phyloP scores from a whole-genome alignment of 2,888 invertebrate genomes.

The Calliopum simillimum region DNA sequence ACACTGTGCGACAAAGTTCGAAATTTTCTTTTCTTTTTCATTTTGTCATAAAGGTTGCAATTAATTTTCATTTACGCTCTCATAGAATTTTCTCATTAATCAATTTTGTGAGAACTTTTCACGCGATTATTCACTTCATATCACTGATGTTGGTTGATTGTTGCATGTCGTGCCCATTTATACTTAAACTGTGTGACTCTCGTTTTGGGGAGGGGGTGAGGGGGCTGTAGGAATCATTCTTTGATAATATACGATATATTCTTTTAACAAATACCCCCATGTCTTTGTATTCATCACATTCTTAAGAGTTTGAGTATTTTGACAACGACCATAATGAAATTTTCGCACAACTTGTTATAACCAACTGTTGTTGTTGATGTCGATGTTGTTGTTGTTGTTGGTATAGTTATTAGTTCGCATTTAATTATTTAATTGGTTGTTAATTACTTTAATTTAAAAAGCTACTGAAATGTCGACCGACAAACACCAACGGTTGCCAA shows the following conservation, averaged over 20 bases:
- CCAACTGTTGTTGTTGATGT: constrained; percentile 5
- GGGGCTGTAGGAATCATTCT: no score
- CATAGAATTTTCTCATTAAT: constrained; percentile 38
- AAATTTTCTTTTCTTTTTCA: background rate
- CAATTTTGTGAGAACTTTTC: constrained; percentile 25
- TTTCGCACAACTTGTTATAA: no score
- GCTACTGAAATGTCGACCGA: background rate
- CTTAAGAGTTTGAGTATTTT: no score
- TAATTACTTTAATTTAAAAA: constrained; percentile 6
- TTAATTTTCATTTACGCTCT: constrained; percentile 26
- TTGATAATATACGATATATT: no score
- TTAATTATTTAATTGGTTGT: constrained; percentile 7
- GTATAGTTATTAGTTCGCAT: background rate
- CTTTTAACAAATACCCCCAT: no score
- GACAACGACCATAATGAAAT: no score
- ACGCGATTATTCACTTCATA: constrained; percentile 1
- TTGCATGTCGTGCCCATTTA: background rate
- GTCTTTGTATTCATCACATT: no score
- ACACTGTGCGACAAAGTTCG: no score
- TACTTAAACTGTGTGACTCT: no score
- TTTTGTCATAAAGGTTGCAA: background rate
- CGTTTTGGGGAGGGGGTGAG: no score
- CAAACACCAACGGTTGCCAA: constrained; percentile 9
- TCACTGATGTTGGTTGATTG: no score
- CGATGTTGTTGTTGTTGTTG: no score